phyloP scores from a whole-genome alignment of 1,140 invertebrate genomes.

The Thalassaphorura encarpata region DNA sequence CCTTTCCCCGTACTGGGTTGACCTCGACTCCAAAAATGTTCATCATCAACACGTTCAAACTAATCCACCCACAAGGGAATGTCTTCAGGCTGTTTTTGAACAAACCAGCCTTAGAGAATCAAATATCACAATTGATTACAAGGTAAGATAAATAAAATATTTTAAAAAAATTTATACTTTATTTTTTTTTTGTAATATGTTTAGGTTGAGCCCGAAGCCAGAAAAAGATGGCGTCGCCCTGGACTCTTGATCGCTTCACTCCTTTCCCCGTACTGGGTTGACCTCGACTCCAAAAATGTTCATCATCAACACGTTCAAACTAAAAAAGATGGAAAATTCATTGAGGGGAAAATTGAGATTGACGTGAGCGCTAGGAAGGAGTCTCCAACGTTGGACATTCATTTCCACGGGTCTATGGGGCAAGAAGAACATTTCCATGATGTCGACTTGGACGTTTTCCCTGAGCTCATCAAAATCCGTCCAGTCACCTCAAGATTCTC shows the following conservation, averaged over 20 bases:
- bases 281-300: conserved; percentile 6
- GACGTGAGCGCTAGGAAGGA: conserved; percentile 17
- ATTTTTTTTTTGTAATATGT: not conserved
- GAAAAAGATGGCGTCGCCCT: conserved; percentile 29
- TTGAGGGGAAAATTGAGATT: conserved; percentile 23
- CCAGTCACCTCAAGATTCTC: conserved; percentile 29
- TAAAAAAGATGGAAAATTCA: conserved; percentile 3
- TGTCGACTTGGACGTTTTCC: conserved; percentile 29
- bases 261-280: conserved; percentile 29
- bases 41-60: too few species aligned
- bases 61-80: too few species aligned
- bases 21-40: too few species aligned
- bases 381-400: conserved; percentile 27
- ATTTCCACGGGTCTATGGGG: conserved; percentile 25
- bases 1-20: too few species aligned
- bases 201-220: conserved; percentile 27
- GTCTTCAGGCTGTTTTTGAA: too few species aligned
- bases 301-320: not conserved
- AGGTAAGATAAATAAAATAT: too few species aligned
- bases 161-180: too few species aligned
- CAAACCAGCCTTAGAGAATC: too few species aligned
- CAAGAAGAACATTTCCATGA: conserved; percentile 30
- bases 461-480: conserved; percentile 16
- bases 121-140: too few species aligned
- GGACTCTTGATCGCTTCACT: conserved; percentile 22